These are phyloP conservation scores for Cactoblastis cactorum DNA, from an alignment of 2,888 invertebrate species.

Conservation along the genomic window DNA sequence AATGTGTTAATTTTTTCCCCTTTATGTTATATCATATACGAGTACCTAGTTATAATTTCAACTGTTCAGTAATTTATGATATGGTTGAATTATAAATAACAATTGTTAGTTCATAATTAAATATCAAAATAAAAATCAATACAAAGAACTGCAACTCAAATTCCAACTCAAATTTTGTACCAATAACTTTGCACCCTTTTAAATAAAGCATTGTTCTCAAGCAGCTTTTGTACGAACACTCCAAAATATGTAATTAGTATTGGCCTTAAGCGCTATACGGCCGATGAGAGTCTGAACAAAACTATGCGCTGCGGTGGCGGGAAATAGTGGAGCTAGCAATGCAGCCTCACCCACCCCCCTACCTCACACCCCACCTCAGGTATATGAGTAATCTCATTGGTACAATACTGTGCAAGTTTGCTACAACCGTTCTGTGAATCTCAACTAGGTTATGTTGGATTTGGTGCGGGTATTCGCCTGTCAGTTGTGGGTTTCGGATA, in stretches of 20 bases:
- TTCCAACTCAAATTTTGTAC: too few species aligned
- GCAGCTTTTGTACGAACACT: slow-evolving; percentile 33
- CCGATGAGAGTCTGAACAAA: slow-evolving; percentile 66
- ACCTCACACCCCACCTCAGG: slow-evolving; percentile 38
- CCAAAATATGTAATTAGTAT: slow-evolving; percentile 61
- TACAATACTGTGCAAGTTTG: slow-evolving; percentile 46
- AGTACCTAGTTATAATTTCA: too few species aligned
- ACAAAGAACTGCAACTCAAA: too few species aligned
- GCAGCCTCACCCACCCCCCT: slow-evolving; percentile 33
- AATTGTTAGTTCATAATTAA: too few species aligned
- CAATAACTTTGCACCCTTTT: neutral
- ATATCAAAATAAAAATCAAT: neutral
- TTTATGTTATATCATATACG: too few species aligned
- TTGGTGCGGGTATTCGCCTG: slow-evolving; percentile 12
- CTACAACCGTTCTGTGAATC: slow-evolving; percentile 32
- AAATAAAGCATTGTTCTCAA: slow-evolving; percentile 6
- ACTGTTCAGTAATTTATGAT: too few species aligned
- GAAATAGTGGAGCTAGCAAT: slow-evolving; percentile 56
- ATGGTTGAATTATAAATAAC: too few species aligned
- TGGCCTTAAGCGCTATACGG: slow-evolving; percentile 60
- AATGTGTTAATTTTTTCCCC: too few species aligned
- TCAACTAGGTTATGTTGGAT: slow-evolving; percentile 27
- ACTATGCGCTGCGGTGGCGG: slow-evolving; percentile 66
- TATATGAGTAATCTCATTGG: slow-evolving; percentile 60
- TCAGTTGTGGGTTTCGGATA: slow-evolving; percentile 5